Conservation (phyloP, 1,140 invertebrate genomes). For the Euura lappo region DNA sequence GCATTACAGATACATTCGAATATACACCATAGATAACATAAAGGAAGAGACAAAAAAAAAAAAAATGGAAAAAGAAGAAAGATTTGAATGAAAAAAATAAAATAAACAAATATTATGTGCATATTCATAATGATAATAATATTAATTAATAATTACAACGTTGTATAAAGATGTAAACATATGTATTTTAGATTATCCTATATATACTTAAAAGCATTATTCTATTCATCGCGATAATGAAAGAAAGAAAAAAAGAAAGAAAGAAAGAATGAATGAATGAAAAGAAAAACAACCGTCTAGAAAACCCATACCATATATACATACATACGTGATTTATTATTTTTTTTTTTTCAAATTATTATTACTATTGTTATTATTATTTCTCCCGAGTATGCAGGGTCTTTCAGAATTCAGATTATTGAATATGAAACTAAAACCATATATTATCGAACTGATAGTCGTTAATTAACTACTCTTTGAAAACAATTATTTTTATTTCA, state of each 20-base stretch:
- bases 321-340: neutral
- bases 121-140: slow-evolving; percentile 8
- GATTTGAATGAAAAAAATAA: too few relatives aligned
- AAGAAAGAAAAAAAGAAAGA: neutral
- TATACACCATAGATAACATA: neutral
- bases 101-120: neutral
- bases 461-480: neutral
- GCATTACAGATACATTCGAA: neutral
- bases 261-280: too few relatives aligned
- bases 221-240: neutral
- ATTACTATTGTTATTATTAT: too few relatives aligned
- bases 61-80: too few relatives aligned
- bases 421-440: too few relatives aligned
- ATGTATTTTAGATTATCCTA: slow-evolving; percentile 59
- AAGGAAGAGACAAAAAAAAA: neutral
- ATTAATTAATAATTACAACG: slow-evolving; percentile 26
- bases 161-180: slow-evolving; percentile 54
- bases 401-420: neutral
- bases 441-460: too few relatives aligned
- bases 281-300: too few relatives aligned
- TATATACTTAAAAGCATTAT: slow-evolving; percentile 35
- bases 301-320: neutral
- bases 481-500: neutral
- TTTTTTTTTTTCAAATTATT: too few relatives aligned
- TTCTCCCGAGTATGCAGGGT: neutral